Conservation (phyloP, 2,888 invertebrate species). For the Synergus laeviventris region DNA sequence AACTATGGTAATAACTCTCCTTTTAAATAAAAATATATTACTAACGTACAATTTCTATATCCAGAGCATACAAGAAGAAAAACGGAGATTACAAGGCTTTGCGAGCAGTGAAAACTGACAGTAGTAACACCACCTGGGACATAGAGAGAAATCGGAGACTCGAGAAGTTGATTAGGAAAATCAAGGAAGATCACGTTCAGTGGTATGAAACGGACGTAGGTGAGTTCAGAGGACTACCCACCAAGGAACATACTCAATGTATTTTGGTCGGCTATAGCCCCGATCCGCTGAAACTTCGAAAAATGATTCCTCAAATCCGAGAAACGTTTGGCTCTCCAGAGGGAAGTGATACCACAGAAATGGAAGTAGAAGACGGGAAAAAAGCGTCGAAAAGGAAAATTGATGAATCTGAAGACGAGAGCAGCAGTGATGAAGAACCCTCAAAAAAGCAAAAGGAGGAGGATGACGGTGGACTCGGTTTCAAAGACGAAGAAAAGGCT, state of each 20-base stretch:
- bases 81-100: conserved; percentile 86
- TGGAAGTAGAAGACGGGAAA: conserved; percentile 45
- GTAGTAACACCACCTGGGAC: conserved; percentile 83
- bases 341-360: conserved; percentile 42
- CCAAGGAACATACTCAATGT: conserved; percentile 82
- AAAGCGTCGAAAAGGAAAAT: conserved; percentile 52
- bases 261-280: conserved; percentile 88
- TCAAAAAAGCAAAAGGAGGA: conserved; percentile 75
- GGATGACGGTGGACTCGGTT: conserved; percentile 80
- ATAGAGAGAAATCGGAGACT: conserved; percentile 83
- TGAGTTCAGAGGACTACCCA: conserved; percentile 78
- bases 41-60: conserved; percentile 25
- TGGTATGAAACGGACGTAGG: conserved; percentile 78
- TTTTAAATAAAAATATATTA: background rate
- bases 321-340: conserved; percentile 49
- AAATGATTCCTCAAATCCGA: conserved; percentile 52
- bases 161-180: conserved; percentile 78
- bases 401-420: conserved; percentile 51
- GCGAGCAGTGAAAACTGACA: conserved; percentile 79
- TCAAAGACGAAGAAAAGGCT: conserved; percentile 87
- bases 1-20: too few species aligned
- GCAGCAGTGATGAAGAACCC: conserved; percentile 52
- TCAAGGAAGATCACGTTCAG: conserved; percentile 80
- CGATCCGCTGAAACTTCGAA: conserved; percentile 76
- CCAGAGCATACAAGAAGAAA: conserved; percentile 79